phyloP scores from a whole-genome alignment of 2,797 vertebrate species.

The Xiphophorus birchmanni region DNA sequence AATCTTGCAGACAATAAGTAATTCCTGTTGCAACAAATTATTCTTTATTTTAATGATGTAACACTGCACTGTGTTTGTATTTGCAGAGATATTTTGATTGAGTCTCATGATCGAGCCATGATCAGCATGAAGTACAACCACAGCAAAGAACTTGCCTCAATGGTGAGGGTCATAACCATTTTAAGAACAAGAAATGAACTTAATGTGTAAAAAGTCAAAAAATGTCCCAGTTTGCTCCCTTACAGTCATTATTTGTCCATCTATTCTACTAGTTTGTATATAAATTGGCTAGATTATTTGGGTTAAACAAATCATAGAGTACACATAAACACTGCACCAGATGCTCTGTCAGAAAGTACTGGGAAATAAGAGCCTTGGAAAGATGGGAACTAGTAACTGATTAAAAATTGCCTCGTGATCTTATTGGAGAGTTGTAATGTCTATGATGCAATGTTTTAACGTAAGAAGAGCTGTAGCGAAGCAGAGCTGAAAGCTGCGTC shows the following conservation, averaged over 20 bases:
- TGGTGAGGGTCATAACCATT: constrained; percentile 37
- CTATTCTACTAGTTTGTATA: neutral
- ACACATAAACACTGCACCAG: constrained; percentile 18
- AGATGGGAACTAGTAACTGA: constrained; percentile 6
- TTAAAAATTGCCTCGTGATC: neutral
- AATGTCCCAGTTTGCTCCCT: neutral
- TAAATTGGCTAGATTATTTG: constrained; percentile 8
- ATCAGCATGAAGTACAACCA: constrained; percentile 82
- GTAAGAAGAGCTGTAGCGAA: constrained; percentile 30
- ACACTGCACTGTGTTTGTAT: constrained; percentile 20
- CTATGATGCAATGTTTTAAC: constrained; percentile 28
- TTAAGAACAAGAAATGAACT: neutral
- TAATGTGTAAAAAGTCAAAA: neutral
- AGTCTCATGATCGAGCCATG: constrained; percentile 80
- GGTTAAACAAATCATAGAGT: constrained; percentile 2
- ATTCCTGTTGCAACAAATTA: neutral
- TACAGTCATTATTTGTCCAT: neutral
- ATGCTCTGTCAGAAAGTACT: constrained; percentile 1
- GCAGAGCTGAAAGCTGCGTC: constrained; percentile 24
- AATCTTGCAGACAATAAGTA: neutral
- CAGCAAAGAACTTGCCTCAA: constrained; percentile 59
- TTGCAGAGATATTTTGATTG: constrained; percentile 79
- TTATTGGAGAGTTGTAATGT: neutral
- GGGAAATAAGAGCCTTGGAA: neutral
- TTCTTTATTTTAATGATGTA: constrained; percentile 4